Evolutionary conservation across 1,140 invertebrate genomes (phyloP).

Genomic region (Psix sp.): DNA sequence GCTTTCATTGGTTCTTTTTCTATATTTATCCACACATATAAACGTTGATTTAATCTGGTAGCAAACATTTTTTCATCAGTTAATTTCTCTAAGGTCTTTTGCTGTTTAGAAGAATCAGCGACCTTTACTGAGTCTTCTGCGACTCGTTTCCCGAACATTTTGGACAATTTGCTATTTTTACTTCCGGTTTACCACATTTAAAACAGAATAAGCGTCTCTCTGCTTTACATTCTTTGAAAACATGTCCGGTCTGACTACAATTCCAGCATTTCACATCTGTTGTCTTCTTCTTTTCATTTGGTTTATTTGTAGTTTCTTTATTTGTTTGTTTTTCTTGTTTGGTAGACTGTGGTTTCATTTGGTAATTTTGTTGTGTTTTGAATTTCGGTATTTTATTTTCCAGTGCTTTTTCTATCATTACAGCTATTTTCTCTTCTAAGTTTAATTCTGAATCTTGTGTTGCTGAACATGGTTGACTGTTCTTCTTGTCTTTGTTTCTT

Average conservation of each 20-base stretch:
- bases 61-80: neutral
- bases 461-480: neutral
- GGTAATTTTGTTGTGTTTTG: neutral
- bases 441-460: neutral
- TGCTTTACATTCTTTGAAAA: neutral
- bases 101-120: too few species aligned
- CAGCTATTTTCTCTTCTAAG: neutral
- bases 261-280: conserved; percentile 4
- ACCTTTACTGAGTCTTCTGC: neutral
- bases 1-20: neutral
- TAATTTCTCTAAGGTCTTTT: too few species aligned
- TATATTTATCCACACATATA: neutral
- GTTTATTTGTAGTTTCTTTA: neutral
- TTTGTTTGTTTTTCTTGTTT: neutral
- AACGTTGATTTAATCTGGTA: neutral
- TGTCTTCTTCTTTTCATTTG: neutral
- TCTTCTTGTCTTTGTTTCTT: conserved; percentile 1
- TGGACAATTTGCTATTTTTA: conserved; percentile 2
- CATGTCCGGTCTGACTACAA: neutral
- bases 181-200: neutral
- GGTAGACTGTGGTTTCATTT: too few species aligned
- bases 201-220: conserved; percentile 1
- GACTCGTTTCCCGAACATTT: neutral
- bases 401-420: neutral
- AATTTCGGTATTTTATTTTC: conserved; percentile 1